Base-by-base conservation (phyloP, 1,140 invertebrate species). In the Diorhabda carinulata region DNA sequence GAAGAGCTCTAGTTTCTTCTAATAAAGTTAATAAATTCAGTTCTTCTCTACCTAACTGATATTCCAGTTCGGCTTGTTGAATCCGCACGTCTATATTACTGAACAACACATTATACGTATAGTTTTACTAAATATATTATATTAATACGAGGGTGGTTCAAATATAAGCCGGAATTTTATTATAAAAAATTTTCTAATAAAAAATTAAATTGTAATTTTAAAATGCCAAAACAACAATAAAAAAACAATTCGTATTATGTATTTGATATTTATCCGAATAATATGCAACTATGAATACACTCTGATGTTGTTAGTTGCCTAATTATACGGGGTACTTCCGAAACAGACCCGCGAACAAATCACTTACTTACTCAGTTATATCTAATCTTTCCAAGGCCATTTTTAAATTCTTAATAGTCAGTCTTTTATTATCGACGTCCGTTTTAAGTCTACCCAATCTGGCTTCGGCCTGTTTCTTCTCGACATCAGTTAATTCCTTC, bases 81-180 rank as follows among this genome's bases (percentile, higher is more conserved):
- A 96, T 95, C 70, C 92, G 85, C n/a, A 91, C 88, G 78, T 96
- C 93, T 64, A 95, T 94, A 78, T 95, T 95, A 76, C 93, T 95
- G 81, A 9, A 84, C 83, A 42, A 57, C 25, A n/a, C 43, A 5
- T 57, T 7, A 42, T 8, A 64, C 58, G 43, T 43, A 45, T 8
- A 25, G 25, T 25, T 25, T 25, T 25, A 25, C 25, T 25, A 25
- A 25, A 25, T 25, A 25, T 25, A 8, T 61, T n/a, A 25, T 0
- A 7, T 5, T 7, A 57, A 5, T 57, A 9, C 25, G 25, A 25
- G 25, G 25, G 25, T 1, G 25, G 25, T 25, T 25, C 25, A 25
- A 25, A 25, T 25, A 25, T 25, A 25, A 25, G 25, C 25, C 25
- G 25, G 25, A 25, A 25, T 25, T 25, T 25, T 25, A 25, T 57